Evolutionary conservation across 2,888 invertebrate genomes (phyloP), one percentile per base, ranked within the genome.

Genomic region (Cosmia trapezina): DNA sequence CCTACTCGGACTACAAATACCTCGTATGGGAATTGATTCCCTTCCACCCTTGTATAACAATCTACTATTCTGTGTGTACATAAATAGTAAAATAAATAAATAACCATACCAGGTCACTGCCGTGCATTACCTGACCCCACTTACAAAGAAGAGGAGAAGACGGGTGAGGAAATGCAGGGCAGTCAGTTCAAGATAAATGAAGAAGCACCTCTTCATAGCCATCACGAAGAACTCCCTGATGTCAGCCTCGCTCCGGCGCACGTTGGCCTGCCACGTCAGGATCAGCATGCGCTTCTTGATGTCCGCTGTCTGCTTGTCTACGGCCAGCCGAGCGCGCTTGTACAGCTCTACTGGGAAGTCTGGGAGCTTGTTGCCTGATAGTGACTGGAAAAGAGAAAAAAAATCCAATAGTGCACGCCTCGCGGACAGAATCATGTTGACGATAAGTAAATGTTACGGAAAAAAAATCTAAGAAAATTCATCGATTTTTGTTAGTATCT

Each of bases 201-300:
- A 9, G 1, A 28, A 11, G 6, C 60, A 95, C 92, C 97, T 97
- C 80, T 97, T 96, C 94, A 97, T 96, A 74, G 97, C 97, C 84
- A 94, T 91, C 12, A 96, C 93, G 87, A 98, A 98, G 85, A 96
- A 96, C 3, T 95, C 91, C 64, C 93, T 91, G 11, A 98, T 96
- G 74, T 98, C 98, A 0, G 93, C 90, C 87, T 97, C 96, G 73
- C 91, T 93, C 89, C 94, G 94, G 0, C 93, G 86, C 80, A 95
- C 94, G 74, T 91, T 92, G 37, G 93, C 93, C 76, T 93, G 91
- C 86, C 94, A 94, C 6, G 92, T 91, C n/a, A 95, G 91, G 41
- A 85, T 84, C 67, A 94, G 90, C 49, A 95, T 97, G 90, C 88
- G 94, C 81, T 63, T 92, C 92, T 93, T 95, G 70, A 95, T 94